Evolutionary conservation across 2,113 vertebrate genomes (phyloP).

Genomic region (Protobothrops flavoviridis): DNA sequence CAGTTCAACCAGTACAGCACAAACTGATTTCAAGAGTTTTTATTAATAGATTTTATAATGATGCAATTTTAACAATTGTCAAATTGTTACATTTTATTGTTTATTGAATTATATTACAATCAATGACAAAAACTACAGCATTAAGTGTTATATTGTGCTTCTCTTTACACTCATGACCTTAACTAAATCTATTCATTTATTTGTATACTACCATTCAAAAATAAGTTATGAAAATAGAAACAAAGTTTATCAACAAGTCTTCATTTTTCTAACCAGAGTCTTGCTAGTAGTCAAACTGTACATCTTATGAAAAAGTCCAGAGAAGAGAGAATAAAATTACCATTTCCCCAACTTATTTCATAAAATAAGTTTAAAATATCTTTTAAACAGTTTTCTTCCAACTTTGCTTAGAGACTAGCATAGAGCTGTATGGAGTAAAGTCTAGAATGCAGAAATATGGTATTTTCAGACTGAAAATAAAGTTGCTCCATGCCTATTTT

Average conservation of each 20-base stretch:
- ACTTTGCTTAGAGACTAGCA: neutral
- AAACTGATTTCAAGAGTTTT: conserved; percentile 12
- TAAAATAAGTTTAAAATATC: neutral
- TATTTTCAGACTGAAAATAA: neutral
- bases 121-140: neutral
- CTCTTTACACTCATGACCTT: neutral
- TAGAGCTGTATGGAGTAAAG: neutral
- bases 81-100: neutral
- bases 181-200: neutral
- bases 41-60: neutral
- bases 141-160: neutral
- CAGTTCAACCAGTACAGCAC: neutral
- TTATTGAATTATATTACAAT: neutral
- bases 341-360: neutral
- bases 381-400: neutral
- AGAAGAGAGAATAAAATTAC: neutral
- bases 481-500: neutral
- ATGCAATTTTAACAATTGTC: neutral
- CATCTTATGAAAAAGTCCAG: neutral
- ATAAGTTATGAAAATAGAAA: neutral
- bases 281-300: neutral
- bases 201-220: neutral
- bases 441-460: neutral
- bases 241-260: neutral
- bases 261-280: neutral